Percentiles rank a stretch among this genome's conserved stretches.
Evolutionary conservation across 2,797 vertebrate species (phyloP).

Genomic region (Pseudochaenichthys georgianus): DNA sequence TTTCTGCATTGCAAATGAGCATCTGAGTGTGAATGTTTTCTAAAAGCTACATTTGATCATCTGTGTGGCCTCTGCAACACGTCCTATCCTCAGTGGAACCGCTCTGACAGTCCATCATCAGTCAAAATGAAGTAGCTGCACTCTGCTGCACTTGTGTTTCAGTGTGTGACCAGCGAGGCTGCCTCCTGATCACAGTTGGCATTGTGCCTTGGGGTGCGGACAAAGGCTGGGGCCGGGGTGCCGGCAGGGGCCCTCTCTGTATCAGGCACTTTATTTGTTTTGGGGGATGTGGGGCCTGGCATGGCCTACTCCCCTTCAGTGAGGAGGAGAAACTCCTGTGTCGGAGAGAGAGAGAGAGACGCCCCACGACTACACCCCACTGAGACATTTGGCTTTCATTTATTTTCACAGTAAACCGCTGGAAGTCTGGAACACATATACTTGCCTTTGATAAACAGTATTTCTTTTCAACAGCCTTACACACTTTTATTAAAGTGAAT

Average conservation of each 20-base stretch:
- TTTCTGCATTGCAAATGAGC: conserved; percentile 4
- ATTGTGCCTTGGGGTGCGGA: conserved; percentile 67
- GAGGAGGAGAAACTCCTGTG: conserved; percentile 63
- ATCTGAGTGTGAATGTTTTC: conserved; percentile 11
- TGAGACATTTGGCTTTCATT: conserved; percentile 76
- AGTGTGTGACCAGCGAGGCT: conserved; percentile 70
- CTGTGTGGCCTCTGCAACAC: not conserved
- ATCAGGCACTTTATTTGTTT: conserved; percentile 81
- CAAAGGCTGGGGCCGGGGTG: conserved; percentile 65
- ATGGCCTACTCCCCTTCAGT: conserved; percentile 45
- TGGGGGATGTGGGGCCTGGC: conserved; percentile 63
- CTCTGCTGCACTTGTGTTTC: conserved; percentile 60
- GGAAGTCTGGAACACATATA: conserved; percentile 45
- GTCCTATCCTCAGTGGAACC: conserved; percentile 10
- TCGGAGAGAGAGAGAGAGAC: conserved; percentile 45
- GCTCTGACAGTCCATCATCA: conserved; percentile 42
- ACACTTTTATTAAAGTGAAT: not conserved
- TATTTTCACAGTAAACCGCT: conserved; percentile 49
- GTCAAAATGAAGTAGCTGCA: conserved; percentile 57
- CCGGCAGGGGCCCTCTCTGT: conserved; percentile 71
- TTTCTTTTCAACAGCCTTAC: conserved; percentile 28
- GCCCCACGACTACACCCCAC: conserved; percentile 57
- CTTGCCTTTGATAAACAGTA: conserved; percentile 38
- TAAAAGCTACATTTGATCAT: not conserved
- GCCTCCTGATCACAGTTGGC: conserved; percentile 73